Percentiles rank a stretch among this genome's conserved stretches.
These are phyloP conservation scores for Ligdia adustata DNA, from an alignment of 2,888 invertebrate genomes.

Conservation along the genomic window DNA sequence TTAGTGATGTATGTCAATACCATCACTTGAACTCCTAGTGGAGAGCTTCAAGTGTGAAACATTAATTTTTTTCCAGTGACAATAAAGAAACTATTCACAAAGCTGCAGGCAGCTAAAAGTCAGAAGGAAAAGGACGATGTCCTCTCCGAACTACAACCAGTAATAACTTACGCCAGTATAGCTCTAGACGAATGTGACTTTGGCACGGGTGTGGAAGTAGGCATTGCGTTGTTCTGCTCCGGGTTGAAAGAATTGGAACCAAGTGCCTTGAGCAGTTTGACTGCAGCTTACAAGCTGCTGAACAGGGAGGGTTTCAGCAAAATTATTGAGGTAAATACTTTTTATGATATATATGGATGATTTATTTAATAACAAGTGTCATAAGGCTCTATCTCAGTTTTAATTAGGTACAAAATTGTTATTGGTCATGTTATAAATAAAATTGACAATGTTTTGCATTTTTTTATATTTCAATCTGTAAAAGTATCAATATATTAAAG, in stretches of 20 bases:
- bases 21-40: too few species aligned
- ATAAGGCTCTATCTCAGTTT: too few species aligned
- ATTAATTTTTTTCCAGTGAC: slow-evolving; percentile 80
- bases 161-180: slow-evolving; percentile 92
- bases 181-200: slow-evolving; percentile 98
- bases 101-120: slow-evolving; percentile 84
- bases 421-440: too few species aligned
- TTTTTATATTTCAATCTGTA: too few species aligned
- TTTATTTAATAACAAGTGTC: too few species aligned
- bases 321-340: slow-evolving; percentile 84
- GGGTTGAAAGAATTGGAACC: slow-evolving; percentile 88
- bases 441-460: too few species aligned
- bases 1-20: too few species aligned
- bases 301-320: slow-evolving; percentile 88
- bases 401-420: too few species aligned
- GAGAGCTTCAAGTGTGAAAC: too few species aligned
- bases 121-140: slow-evolving; percentile 84
- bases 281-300: slow-evolving; percentile 90
- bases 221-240: slow-evolving; percentile 92
- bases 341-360: too few species aligned
- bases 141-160: slow-evolving; percentile 89
- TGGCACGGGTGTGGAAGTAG: slow-evolving; percentile 95
- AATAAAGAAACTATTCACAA: slow-evolving; percentile 87
- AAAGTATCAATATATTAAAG: too few species aligned
- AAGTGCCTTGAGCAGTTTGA: slow-evolving; percentile 86